Evolutionary conservation across 2,797 vertebrate genomes (phyloP), one percentile per base, ranked within the genome.

Genomic region (Phaenicophaeus curvirostris): DNA sequence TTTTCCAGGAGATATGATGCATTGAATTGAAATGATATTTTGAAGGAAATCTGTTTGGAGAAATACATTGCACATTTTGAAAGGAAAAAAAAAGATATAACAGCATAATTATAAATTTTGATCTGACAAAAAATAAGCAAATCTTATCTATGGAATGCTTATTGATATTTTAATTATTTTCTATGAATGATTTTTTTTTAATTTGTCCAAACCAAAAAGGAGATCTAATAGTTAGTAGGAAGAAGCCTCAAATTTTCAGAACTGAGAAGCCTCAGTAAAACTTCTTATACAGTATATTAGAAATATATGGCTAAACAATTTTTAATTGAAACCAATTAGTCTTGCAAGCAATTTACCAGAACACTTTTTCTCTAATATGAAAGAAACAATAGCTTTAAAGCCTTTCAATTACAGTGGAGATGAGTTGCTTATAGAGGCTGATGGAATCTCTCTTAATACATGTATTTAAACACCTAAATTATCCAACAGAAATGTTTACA

Each of bases 11-110:
- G 97, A 76, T 98, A 97, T 0, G 98, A 97, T 23, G 97, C 97
- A 33, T 99, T 99, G 92, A 99, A 98, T 61, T 99, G 98, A 95
- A 99, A 99, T 24, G 96, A 97, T 95, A 99, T 98, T 88, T 94
- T 98, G 91, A 99, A 99, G 13, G 93, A 94, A 94, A 99, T 98
- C 99, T 99, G 96, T 80, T 59, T 82, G 83, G 87, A 95, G 96
- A 96, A 82, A 89, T 20, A 62, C 3, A 66, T 73, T 25, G 69
- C 24, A 67, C 35, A 59, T 63, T 87, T 48, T 48, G 37, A 86
- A 73, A 48, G 11, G 1, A 4, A 9, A 25, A 15, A 25, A 53
- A 50, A 31, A 31, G 25, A 30, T 80, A 75, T 6, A 69, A 89
- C 85, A 51, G 0, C 8, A 54, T 2, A 8, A 2, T 77, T 35